Percentiles rank a stretch among this genome's conserved stretches.
Evolutionary conservation across 2,888 invertebrate species (phyloP).

Genomic region (Apoda limacodes): DNA sequence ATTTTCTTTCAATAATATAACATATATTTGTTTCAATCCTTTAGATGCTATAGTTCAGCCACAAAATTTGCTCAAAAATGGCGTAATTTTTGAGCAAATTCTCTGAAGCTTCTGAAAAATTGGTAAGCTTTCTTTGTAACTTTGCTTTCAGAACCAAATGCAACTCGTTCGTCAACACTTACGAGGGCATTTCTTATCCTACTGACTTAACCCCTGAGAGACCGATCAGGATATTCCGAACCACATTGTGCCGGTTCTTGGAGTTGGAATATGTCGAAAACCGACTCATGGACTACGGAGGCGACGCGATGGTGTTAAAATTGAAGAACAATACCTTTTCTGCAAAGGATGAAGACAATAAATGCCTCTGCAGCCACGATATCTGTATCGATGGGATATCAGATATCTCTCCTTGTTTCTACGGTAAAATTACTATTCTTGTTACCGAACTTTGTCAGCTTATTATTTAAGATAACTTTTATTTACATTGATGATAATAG

Average conservation of each 20-base stretch:
- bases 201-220: conserved; percentile 61
- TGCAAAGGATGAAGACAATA: conserved; percentile 69
- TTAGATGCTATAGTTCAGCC: too few relatives aligned
- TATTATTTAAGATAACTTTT: too few relatives aligned
- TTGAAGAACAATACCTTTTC: conserved; percentile 72
- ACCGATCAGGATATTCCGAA: conserved; percentile 74
- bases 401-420: conserved; percentile 78
- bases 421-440: conserved; percentile 64
- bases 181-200: conserved; percentile 81
- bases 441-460: too few relatives aligned
- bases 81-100: too few relatives aligned
- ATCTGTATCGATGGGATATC: conserved; percentile 71
- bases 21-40: too few relatives aligned
- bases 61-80: too few relatives aligned
- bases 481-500: too few relatives aligned
- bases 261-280: conserved; percentile 39
- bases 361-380: conserved; percentile 71
- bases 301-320: conserved; percentile 71
- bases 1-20: too few relatives aligned
- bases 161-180: conserved; percentile 74
- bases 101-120: too few relatives aligned
- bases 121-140: too few relatives aligned
- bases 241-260: conserved; percentile 81
- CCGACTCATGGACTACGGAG: conserved; percentile 43
- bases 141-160: conserved; percentile 64